phyloP scores from a whole-genome alignment of 2,113 vertebrate genomes.

The Ondatra zibethicus region DNA sequence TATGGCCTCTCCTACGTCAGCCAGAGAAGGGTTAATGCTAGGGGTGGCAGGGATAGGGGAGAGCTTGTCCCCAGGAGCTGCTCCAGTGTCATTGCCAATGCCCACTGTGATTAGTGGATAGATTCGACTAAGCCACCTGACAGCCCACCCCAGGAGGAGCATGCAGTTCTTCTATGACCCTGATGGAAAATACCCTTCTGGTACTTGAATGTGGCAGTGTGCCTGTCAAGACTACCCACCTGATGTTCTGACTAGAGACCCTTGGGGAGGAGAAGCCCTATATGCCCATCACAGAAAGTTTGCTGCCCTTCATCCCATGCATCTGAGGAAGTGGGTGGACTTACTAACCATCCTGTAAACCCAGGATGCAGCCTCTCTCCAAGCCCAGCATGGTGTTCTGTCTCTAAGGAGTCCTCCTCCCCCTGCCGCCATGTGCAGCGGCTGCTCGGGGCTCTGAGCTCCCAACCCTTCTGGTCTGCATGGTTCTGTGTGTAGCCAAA shows the following conservation, averaged over 20 bases:
- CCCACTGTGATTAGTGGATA: not conserved
- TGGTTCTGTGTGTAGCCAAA: not conserved
- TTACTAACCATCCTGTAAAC: not conserved
- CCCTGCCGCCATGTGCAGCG: no score
- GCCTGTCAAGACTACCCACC: not conserved
- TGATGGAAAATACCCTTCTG: not conserved
- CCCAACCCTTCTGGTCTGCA: not conserved
- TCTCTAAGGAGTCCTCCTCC: not conserved
- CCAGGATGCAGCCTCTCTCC: not conserved
- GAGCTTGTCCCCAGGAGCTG: not conserved
- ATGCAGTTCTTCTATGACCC: not conserved
- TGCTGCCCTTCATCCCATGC: not conserved
- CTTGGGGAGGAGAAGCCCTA: not conserved
- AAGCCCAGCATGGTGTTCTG: not conserved
- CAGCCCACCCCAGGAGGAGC: not conserved
- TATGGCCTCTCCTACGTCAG: not conserved
- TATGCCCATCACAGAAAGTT: no score
- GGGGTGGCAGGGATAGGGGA: not conserved
- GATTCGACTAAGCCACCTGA: not conserved
- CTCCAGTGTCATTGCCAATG: not conserved
- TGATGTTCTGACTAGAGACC: not conserved
- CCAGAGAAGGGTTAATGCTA: not conserved
- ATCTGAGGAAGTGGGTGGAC: not conserved
- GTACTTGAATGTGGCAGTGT: not conserved
- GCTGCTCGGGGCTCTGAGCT: fast-evolving